Percentiles rank a stretch among this genome's conserved stretches.
phyloP scores from a whole-genome alignment of 1,140 invertebrate genomes.

The Leptestheria dahalacensis region DNA sequence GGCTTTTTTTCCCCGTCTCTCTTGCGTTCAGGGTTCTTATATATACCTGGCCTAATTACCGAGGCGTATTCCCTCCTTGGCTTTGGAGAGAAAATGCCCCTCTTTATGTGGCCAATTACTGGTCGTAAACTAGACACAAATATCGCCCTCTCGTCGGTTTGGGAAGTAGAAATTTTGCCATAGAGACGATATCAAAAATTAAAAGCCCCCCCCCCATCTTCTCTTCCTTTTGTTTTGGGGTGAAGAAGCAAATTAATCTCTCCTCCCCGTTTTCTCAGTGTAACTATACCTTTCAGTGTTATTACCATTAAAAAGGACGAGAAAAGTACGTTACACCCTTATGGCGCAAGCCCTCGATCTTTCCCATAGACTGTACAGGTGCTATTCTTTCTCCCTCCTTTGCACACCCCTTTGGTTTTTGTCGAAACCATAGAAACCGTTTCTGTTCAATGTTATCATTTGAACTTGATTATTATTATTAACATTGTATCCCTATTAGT shows the following conservation, averaged over 20 bases:
- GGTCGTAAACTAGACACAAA: conserved; percentile 2
- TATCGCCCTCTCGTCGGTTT: background rate
- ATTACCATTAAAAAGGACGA: background rate
- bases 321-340: background rate
- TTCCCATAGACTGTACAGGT: background rate
- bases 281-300: too few species aligned
- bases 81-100: background rate
- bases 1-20: background rate
- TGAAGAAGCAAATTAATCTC: too few species aligned
- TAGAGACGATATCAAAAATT: background rate
- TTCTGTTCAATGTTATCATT: too few species aligned
- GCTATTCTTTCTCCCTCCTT: background rate
- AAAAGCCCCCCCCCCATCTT: too few species aligned
- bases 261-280: too few species aligned
- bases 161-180: background rate
- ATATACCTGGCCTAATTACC: background rate
- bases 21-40: too few species aligned
- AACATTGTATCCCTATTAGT: too few species aligned
- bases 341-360: background rate
- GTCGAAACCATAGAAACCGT: too few species aligned
- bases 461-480: too few species aligned
- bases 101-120: conserved; percentile 11
- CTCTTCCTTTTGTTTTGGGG: too few species aligned
- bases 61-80: background rate
- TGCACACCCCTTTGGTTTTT: background rate